A percentile compares a stretch with the other conserved stretches of the same genome.
Conservation (phyloP, 2,797 vertebrate species). For the Bucorvus abyssinicus region DNA sequence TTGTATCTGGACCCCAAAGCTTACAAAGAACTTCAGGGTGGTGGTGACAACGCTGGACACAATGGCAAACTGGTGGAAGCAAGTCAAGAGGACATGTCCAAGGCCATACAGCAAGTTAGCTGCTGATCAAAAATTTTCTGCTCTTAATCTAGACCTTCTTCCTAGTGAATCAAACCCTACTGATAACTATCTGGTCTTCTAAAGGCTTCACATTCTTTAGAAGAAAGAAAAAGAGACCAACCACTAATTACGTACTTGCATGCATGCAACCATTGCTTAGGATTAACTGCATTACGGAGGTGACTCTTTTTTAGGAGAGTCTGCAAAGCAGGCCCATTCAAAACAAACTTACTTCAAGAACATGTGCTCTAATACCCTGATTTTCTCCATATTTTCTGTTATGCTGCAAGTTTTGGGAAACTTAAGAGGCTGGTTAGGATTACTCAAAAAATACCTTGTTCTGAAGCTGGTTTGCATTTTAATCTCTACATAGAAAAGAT, state of each 20-base stretch:
- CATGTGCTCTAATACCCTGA: neutral
- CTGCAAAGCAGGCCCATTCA: neutral
- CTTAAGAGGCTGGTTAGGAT: neutral
- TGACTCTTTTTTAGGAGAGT: neutral
- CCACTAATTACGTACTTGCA: neutral
- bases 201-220: neutral
- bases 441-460: neutral
- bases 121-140: slow-evolving; percentile 25
- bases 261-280: neutral
- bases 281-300: neutral
- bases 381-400: neutral
- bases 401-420: neutral
- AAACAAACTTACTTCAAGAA: neutral
- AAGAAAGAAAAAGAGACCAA: neutral
- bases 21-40: neutral
- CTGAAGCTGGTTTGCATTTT: neutral
- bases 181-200: neutral
- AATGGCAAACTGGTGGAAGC: neutral
- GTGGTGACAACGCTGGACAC: neutral
- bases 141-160: neutral
- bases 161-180: neutral
- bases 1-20: neutral
- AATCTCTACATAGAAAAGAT: neutral
- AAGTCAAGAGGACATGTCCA: neutral
- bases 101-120: neutral